phyloP scores from a whole-genome alignment of 1,140 invertebrate genomes.

The Vanessa atalanta region DNA sequence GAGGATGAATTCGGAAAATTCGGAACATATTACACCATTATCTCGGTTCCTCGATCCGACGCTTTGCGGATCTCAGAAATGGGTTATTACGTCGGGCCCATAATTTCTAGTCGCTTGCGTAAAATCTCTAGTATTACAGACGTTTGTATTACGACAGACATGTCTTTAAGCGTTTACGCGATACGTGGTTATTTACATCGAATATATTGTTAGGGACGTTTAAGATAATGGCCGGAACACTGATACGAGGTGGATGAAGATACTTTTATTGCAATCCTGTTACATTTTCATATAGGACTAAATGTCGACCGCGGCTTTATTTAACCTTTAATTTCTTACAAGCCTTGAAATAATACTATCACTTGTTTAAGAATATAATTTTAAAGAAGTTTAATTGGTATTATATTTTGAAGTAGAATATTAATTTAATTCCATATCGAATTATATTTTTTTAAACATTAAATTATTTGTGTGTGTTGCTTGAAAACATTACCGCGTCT shows the following conservation, averaged over 20 bases:
- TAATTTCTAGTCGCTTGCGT: slow-evolving; percentile 39
- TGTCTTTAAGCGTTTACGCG: slow-evolving; percentile 25
- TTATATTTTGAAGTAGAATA: too few relatives aligned
- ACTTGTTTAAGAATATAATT: too few relatives aligned
- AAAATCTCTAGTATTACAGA: slow-evolving; percentile 40
- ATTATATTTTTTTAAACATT: too few relatives aligned
- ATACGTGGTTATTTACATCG: slow-evolving; percentile 23
- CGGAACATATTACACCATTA: slow-evolving; percentile 26
- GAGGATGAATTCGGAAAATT: slow-evolving; percentile 9
- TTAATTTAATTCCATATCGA: too few relatives aligned
- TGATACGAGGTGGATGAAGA: not conserved
- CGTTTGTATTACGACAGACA: slow-evolving; percentile 17
- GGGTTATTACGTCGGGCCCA: slow-evolving; percentile 39
- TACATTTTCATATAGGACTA: not conserved
- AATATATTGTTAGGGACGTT: slow-evolving; percentile 25
- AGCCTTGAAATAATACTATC: too few relatives aligned
- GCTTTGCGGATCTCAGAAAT: slow-evolving; percentile 32
- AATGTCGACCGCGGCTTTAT: not conserved
- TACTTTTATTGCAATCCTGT: not conserved
- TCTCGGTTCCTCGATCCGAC: slow-evolving; percentile 16
- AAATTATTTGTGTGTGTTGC: too few relatives aligned
- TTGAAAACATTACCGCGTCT: too few relatives aligned
- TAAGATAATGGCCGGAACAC: slow-evolving; percentile 2
- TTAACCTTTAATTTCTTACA: too few relatives aligned
- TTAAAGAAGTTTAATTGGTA: too few relatives aligned